Percentiles rank a stretch among this genome's conserved stretches.
Conservation (phyloP, 2,113 vertebrate genomes). For the Ptychochromis oligacanthus region DNA sequence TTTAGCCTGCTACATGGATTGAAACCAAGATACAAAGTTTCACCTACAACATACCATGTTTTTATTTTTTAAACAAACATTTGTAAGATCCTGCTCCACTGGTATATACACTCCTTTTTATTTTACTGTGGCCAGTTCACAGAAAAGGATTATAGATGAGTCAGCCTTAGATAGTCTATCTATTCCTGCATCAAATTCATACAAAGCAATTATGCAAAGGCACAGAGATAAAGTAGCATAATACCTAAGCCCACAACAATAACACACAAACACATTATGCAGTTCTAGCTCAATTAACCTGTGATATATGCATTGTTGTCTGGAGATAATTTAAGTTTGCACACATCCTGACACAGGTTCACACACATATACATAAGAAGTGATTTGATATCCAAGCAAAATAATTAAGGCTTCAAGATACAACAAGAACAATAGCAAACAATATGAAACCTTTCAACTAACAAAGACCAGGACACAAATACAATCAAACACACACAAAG, state of each 20-base stretch:
- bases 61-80: conserved; percentile 7
- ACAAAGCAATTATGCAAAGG: conserved; percentile 18
- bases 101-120: not conserved
- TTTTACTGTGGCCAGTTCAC: not conserved
- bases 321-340: conserved; percentile 1
- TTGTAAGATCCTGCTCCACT: not conserved
- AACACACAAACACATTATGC: not conserved
- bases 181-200: conserved; percentile 3
- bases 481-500: not conserved
- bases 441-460: not conserved
- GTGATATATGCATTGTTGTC: conserved; percentile 2
- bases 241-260: not conserved
- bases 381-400: conserved; percentile 8
- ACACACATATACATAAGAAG: not conserved
- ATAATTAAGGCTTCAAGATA: not conserved
- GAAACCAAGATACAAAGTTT: conserved; percentile 1
- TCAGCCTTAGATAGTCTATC: conserved; percentile 5
- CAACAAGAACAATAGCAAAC: not conserved
- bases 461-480: not conserved
- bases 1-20: conserved; percentile 16
- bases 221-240: conserved; percentile 7
- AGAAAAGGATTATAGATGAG: conserved; percentile 16
- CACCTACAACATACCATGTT: not conserved
- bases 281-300: conserved; percentile 26
- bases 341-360: not conserved